A percentile compares a stretch with the other conserved stretches of the same genome.
Evolutionary conservation across 2,888 invertebrate species (phyloP).

Genomic region (Dicyrtomina minuta): DNA sequence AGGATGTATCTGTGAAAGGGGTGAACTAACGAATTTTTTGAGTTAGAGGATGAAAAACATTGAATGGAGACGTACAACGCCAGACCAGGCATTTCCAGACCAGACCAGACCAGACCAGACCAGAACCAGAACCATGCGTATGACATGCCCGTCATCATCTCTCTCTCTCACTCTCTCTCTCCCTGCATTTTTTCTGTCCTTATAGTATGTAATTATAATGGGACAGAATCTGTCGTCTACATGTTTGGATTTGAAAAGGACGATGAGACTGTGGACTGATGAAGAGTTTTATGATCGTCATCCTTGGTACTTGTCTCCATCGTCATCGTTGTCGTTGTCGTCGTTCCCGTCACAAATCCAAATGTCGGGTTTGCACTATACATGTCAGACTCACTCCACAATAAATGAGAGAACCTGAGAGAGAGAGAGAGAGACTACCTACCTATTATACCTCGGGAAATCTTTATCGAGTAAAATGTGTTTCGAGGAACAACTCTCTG

Average conservation of each 20-base stretch:
- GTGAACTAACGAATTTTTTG: too few species aligned
- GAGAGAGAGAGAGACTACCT: neutral
- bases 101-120: neutral
- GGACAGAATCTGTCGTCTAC: slow-evolving; percentile 12
- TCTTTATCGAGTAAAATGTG: too few species aligned
- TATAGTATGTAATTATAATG: slow-evolving; percentile 6
- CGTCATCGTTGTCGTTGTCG: neutral
- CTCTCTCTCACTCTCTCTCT: too few species aligned
- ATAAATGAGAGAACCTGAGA: neutral
- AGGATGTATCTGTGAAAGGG: too few species aligned
- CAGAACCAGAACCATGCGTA: neutral
- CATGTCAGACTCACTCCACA: slow-evolving; percentile 6
- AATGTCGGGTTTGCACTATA: neutral
- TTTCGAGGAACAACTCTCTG: neutral
- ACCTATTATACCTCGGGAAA: neutral
- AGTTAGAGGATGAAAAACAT: too few species aligned
- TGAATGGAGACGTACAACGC: too few species aligned
- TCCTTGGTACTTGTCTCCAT: slow-evolving; percentile 17
- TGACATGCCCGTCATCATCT: neutral
- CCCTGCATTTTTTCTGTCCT: neutral
- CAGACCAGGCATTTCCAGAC: too few species aligned
- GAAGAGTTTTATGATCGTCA: slow-evolving; percentile 20
- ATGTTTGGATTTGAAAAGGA: slow-evolving; percentile 17
- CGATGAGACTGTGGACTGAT: slow-evolving; percentile 16
- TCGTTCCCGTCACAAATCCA: neutral